Base-by-base conservation (phyloP, 2,888 invertebrate species). In the Bibio marci region DNA sequence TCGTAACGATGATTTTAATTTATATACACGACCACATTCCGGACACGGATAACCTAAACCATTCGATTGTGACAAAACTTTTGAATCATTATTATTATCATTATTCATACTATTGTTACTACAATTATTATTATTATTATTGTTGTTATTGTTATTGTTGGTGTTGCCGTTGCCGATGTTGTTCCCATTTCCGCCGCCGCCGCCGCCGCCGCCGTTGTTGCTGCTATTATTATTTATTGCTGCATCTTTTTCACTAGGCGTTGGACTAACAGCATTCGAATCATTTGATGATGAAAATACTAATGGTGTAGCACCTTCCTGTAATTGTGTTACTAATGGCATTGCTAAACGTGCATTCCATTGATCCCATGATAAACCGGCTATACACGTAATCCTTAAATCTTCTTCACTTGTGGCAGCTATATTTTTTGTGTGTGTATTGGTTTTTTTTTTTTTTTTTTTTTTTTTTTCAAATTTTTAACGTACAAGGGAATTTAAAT, bases 21-120 rank as follows among this genome's bases (percentile, higher is more conserved):
- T 86, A 66, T 87, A 87, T 46, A 80, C 75, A 48, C 86, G 71
- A 44, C 82, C 82, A 63, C 87, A 87, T 52, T 80, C 80, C 40
- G 78, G 74, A 61, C 83, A 85, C 43, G 75, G 71, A 69, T 80
- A 81, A 53, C 71, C 68, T 47, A 71, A 55, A 59, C 68, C 49
- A 58, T 53, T 52, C 22, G 22, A 22, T 22, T 22, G 22, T 41
- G 50, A 22, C 8, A 22, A 22, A n/a, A n/a, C n/a, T 28, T 36
- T 36, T 25, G 35, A 30, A 44, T 45, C 36, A 38, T n/a, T n/a
- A n/a, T n/a, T n/a, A n/a, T n/a, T n/a, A n/a, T n/a, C n/a, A n/a
- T n/a, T n/a, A n/a, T n/a, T n/a, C n/a, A n/a, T n/a, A n/a, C n/a
- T n/a, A n/a, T n/a, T n/a, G n/a, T n/a, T n/a, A n/a, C n/a, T n/a